Evolutionary conservation across 2,113 vertebrate species (phyloP).

Genomic region (Proterorhinus semilunaris): DNA sequence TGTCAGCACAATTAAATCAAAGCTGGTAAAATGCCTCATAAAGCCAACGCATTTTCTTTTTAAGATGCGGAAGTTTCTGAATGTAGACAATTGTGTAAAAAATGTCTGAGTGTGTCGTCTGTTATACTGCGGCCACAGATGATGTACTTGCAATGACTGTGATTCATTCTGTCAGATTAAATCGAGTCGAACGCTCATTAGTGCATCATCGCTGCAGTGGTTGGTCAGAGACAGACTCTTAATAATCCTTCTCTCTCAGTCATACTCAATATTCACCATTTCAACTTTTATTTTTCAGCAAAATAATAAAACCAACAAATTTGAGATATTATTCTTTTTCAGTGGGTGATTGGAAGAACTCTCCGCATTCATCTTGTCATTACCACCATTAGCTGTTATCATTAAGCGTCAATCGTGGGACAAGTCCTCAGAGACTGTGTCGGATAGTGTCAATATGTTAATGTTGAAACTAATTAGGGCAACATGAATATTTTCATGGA

Average conservation of each 20-base stretch:
- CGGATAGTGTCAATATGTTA: not conserved
- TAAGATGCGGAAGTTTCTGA: not conserved
- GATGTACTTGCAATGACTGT: conserved; percentile 41
- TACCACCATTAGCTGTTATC: not conserved
- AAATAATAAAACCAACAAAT: not conserved
- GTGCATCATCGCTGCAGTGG: conserved; percentile 45
- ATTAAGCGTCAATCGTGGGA: not conserved
- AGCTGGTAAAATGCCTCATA: too few relatives aligned
- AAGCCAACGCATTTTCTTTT: too few relatives aligned
- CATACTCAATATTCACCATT: not conserved
- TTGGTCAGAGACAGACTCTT: conserved; percentile 45
- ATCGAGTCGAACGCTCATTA: conserved; percentile 52
- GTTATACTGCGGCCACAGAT: conserved; percentile 24
- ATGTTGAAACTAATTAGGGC: not conserved
- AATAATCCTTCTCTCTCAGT: conserved; percentile 25
- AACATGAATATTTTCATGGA: not conserved
- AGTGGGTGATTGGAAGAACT: not conserved
- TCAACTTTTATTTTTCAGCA: too few relatives aligned
- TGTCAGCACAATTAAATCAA: too few relatives aligned
- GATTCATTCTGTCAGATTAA: conserved; percentile 57
- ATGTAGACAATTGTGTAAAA: not conserved
- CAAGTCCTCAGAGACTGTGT: not conserved
- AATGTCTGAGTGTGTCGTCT: not conserved
- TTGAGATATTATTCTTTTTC: not conserved
- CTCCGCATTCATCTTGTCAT: not conserved